Evolutionary conservation across 2,797 vertebrate genomes (phyloP).

Genomic region (Apodemus agrarius): DNA sequence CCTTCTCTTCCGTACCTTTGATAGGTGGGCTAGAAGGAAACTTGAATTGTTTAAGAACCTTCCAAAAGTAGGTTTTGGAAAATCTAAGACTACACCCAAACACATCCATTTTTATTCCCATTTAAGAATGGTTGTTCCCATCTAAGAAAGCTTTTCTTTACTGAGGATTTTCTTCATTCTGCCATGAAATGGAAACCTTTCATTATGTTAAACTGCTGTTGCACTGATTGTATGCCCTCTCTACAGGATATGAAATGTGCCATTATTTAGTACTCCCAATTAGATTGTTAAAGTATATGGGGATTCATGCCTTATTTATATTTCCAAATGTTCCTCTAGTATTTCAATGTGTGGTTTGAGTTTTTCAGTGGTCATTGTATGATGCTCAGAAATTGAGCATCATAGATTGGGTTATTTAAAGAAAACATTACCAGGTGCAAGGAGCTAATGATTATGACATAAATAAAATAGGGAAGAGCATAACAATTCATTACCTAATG

Average conservation of each 20-base stretch:
- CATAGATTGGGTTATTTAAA: neutral
- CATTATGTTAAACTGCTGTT: neutral
- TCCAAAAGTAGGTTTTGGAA: neutral
- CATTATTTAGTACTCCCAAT: conserved; percentile 5
- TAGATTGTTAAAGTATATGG: conserved; percentile 1
- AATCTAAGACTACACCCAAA: neutral
- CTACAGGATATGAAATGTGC: neutral
- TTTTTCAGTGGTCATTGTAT: neutral
- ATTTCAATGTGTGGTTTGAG: neutral
- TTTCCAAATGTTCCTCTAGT: conserved; percentile 32
- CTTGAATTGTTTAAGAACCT: neutral
- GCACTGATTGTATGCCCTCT: neutral
- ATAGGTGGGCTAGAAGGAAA: neutral
- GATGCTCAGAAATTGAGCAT: conserved; percentile 5
- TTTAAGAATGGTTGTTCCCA: neutral
- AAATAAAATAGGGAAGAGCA: neutral
- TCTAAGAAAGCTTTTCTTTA: neutral
- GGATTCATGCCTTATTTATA: neutral
- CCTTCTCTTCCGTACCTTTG: neutral
- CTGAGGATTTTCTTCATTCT: neutral
- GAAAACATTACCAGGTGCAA: neutral
- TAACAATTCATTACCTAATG: neutral
- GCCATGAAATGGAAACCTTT: neutral
- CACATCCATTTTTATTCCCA: neutral
- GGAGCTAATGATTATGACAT: neutral